phyloP scores from a whole-genome alignment of 2,797 vertebrate species.

The Myripristis murdjan region DNA sequence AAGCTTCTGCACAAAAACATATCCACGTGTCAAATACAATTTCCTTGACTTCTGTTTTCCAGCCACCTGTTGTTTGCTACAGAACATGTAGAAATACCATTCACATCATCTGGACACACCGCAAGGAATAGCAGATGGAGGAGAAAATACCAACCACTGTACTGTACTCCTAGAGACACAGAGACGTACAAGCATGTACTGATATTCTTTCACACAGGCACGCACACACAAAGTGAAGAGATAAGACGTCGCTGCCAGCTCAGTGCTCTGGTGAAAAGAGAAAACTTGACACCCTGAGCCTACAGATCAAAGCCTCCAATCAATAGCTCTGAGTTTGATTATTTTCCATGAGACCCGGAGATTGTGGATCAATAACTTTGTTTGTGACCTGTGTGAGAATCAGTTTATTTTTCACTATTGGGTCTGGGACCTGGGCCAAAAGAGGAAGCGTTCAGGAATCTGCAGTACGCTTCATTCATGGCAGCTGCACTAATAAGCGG shows the following conservation, averaged over 20 bases:
- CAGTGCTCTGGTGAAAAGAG: constrained; percentile 57
- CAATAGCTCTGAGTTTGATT: constrained; percentile 70
- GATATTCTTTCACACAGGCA: constrained; percentile 3
- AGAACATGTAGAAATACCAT: constrained; percentile 36
- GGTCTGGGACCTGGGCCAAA: constrained; percentile 15
- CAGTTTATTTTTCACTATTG: constrained; percentile 31
- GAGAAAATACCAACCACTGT: constrained; percentile 20
- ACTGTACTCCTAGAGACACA: constrained; percentile 25
- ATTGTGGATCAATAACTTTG: constrained; percentile 50
- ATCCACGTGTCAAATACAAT: constrained; percentile 59
- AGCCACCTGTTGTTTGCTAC: constrained; percentile 51
- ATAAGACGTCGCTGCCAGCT: constrained; percentile 40
- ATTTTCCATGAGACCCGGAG: constrained; percentile 58
- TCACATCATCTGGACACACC: constrained; percentile 28
- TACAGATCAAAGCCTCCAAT: constrained; percentile 68
- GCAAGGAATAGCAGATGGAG: constrained; percentile 31
- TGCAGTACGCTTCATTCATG: neutral
- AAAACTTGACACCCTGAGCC: constrained; percentile 51
- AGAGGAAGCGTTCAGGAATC: constrained; percentile 6
- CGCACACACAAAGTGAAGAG: constrained; percentile 12
- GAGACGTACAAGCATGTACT: neutral
- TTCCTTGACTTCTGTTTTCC: constrained; percentile 40
- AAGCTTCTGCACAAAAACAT: constrained; percentile 52
- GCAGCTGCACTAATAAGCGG: neutral
- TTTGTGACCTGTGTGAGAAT: constrained; percentile 61